Base-by-base conservation (phyloP, 2,888 invertebrate genomes). In the Schrankia costaestrigalis region DNA sequence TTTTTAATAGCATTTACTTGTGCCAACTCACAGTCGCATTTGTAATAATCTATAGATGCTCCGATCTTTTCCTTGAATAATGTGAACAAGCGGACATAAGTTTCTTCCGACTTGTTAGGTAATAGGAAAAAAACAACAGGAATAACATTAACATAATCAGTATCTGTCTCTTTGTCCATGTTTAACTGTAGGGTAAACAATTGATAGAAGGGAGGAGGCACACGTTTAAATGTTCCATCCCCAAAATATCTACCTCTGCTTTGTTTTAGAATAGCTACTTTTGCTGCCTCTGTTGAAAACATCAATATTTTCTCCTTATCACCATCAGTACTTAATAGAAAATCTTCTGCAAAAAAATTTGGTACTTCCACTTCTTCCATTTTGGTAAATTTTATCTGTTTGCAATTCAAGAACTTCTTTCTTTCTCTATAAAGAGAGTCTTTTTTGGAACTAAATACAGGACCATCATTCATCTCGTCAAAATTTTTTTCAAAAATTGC, bases 141-240 rank as follows among this genome's bases (percentile, higher is more conserved):
- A 59, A 48, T 3, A 61, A 15, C 17, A 15, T 15, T 15, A 15
- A 15, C 17, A 6, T 15, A 15, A 6, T 15, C 56, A 4, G 45
- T 53, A 8, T 34, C 51, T 1, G 41, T 11, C 19, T 21, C 10
- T 10, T 39, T 31, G 0, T 21, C 23, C 22, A 31, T 39, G 32
- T 60, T 64, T 0, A 11, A 1, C 2, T 37, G 35, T 1, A 26
- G 28, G 0, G 55, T 15, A 15, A 44, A 10, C 2, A 28, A 21
- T 1, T 29, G 28, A 0, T 1, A 7, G 1, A 42, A 11, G 3
- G 19, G 17, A 2, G 9, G 22, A 15, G 17, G n/a, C n/a, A n/a
- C n/a, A n/a, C n/a, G n/a, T n/a, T n/a, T n/a, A n/a, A n/a, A n/a
- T n/a, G n/a, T n/a, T n/a, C n/a, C n/a, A n/a, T n/a, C n/a, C n/a